Percentiles rank a stretch among this genome's conserved stretches.
These are phyloP conservation scores for Leptinotarsa texana DNA, from an alignment of 1,140 invertebrate genomes.

Conservation along the genomic window DNA sequence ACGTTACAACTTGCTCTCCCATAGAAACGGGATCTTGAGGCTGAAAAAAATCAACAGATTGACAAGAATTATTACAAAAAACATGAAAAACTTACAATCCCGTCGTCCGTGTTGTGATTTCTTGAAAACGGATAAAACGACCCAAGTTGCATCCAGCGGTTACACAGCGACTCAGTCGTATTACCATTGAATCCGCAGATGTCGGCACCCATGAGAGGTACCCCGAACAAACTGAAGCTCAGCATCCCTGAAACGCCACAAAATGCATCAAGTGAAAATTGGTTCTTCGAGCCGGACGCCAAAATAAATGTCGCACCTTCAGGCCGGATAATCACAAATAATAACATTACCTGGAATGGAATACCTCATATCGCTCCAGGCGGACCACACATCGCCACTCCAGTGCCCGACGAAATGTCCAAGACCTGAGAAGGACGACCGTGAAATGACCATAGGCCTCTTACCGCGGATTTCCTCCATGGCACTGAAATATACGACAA, in stretches of 20 bases:
- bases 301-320: background rate
- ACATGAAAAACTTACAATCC: conserved; percentile 62
- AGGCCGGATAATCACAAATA: background rate
- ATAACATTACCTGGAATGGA: conserved; percentile 61
- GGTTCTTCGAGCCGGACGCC: background rate
- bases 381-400: conserved; percentile 81
- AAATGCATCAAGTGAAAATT: background rate
- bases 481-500: conserved; percentile 60
- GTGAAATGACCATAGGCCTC: conserved; percentile 80
- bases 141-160: conserved; percentile 81
- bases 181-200: conserved; percentile 87
- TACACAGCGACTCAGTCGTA: conserved; percentile 74
- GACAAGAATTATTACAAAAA: background rate
- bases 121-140: conserved; percentile 87
- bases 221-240: conserved; percentile 81
- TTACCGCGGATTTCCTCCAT: conserved; percentile 67
- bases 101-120: conserved; percentile 80
- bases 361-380: conserved; percentile 70
- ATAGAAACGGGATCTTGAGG: conserved; percentile 79
- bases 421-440: conserved; percentile 80
- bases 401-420: conserved; percentile 88
- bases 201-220: conserved; percentile 85
- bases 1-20: conserved; percentile 67
- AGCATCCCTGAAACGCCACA: conserved; percentile 64
- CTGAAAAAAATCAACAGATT: conserved; percentile 56